A percentile compares a stretch with the other conserved stretches of the same genome.
These are phyloP conservation scores for Drosophila navojoa DNA, from an alignment of 1,140 invertebrate genomes.

Conservation along the genomic window DNA sequence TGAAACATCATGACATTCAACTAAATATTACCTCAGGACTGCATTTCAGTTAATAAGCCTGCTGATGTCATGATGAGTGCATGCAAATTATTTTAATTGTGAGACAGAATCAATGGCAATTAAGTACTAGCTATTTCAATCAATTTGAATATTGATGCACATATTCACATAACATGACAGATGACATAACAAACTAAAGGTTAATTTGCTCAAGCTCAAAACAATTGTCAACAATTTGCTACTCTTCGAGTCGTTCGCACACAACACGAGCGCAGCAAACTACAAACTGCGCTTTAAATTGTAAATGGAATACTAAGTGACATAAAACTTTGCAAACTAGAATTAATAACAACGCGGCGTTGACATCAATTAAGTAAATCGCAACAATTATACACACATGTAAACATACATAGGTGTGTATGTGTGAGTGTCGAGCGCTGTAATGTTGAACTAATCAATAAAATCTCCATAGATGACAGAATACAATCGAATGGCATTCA, in stretches of 20 bases:
- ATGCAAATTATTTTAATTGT: slow-evolving; percentile 9
- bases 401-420: slow-evolving; percentile 2
- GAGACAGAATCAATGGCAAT: slow-evolving; percentile 4
- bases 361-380: slow-evolving; percentile 78
- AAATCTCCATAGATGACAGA: slow-evolving; percentile 65
- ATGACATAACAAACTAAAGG: slow-evolving; percentile 77
- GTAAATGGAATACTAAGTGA: slow-evolving; percentile 59
- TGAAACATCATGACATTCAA: background rate
- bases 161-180: slow-evolving; percentile 23
- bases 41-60: background rate
- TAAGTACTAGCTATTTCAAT: background rate
- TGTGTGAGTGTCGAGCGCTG: slow-evolving; percentile 5
- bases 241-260: slow-evolving; percentile 36
- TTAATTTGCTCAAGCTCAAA: slow-evolving; percentile 80
- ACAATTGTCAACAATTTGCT: slow-evolving; percentile 81
- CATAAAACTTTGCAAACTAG: slow-evolving; percentile 45
- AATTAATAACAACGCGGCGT: slow-evolving; percentile 57
- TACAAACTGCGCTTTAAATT: slow-evolving; percentile 49
- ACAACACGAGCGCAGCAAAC: background rate
- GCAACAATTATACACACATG: slow-evolving; percentile 61
- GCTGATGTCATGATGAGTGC: background rate
- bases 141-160: slow-evolving; percentile 6
- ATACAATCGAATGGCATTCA: slow-evolving; percentile 28
- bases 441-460: slow-evolving; percentile 68
- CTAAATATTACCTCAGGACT: background rate